Base-by-base conservation (phyloP, 2,888 invertebrate species). In the Standfussiana lucernea region DNA sequence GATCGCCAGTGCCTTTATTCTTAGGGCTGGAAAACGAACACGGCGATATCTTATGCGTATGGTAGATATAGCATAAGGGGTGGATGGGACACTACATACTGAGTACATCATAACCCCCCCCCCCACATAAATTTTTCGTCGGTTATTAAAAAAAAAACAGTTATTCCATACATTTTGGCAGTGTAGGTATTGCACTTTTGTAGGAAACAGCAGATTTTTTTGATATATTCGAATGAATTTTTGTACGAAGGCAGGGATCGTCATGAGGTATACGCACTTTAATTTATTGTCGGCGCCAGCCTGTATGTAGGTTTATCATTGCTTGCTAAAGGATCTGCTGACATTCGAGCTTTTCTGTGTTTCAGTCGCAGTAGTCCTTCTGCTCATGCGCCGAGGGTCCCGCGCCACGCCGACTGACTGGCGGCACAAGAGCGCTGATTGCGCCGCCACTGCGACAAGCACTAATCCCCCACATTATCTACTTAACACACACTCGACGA, bases 391-490 rank as follows among this genome's bases (percentile, higher is more conserved):
- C 45, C 13, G 64, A 35, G 50, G 32, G 72, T 35, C 35, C 21
- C 32, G n/a, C 75, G 50, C 74, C 80, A 64, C 72, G 59, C 15
- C 21, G 28, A 15, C 40, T n/a, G 53, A 15, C 72, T 40, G 67
- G 71, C 75, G 45, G 59, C 69, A 91, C 90, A 91, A 91, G 89
- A 86, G 90, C 82, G 75, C 85, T 93, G 93, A 93, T 93, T 93
- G 91, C 92, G 83, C 68, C 72, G 59, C 75, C 66, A 65, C 67
- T 69, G 73, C 68, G 64, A 73, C 76, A 62, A 47, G 67, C 73
- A 69, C 85, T 91, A 90, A 92, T 92, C 91, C 89, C 87, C 69
- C 87, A 89, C 84, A 92, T 92, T 92, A 91, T 80, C 84, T 87
- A 85, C 90, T 87, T 86, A 78, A 50, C 76, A 50, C 73, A 67